Base-by-base conservation (phyloP, 1,140 invertebrate genomes). In the Dreissena rostriformis region DNA sequence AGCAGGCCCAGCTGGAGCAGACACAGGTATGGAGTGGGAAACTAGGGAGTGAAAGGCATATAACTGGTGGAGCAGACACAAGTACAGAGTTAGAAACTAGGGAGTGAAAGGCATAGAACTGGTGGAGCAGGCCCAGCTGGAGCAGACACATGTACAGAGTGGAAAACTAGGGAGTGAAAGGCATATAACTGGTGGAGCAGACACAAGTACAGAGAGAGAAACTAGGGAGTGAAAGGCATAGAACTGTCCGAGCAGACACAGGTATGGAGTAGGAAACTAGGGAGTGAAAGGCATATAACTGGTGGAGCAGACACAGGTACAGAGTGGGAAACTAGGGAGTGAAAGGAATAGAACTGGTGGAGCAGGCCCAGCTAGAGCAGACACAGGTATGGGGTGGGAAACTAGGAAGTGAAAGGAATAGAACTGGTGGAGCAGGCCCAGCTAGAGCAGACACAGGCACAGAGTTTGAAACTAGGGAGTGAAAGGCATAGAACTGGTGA, bases 171-270 rank as follows among this genome's bases (percentile, higher is more conserved):
- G n/a, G n/a, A n/a, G n/a, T n/a, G 91, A 94, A 96, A 70, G 95
- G 96, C 65, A 94, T 96, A 51, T 96, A 97, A 76, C 93, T 96
- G n/a, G 95, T 95, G 17, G 96, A 97, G 74, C 95, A 97, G 89
- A 95, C 96, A 0, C 95, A 97, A 78, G 96, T 97, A 85, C 97
- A 97, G 87, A n/a, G n/a, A n/a, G n/a, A n/a, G n/a, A n/a, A n/a
- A n/a, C n/a, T n/a, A n/a, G n/a, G n/a, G n/a, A n/a, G n/a, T n/a
- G 91, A 94, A 96, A 70, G 95, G n/a, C n/a, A n/a, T n/a, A n/a
- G n/a, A n/a, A n/a, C n/a, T n/a, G n/a, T n/a, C n/a, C n/a, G n/a
- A n/a, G n/a, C n/a, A n/a, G n/a, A n/a, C n/a, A n/a, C n/a, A n/a
- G n/a, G n/a, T n/a, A n/a, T n/a, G n/a, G n/a, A n/a, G n/a, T n/a